Percentiles rank a stretch among this genome's conserved stretches.
These are phyloP conservation scores for Antennarius maculatus DNA, from an alignment of 2,797 vertebrate genomes.

Conservation along the genomic window DNA sequence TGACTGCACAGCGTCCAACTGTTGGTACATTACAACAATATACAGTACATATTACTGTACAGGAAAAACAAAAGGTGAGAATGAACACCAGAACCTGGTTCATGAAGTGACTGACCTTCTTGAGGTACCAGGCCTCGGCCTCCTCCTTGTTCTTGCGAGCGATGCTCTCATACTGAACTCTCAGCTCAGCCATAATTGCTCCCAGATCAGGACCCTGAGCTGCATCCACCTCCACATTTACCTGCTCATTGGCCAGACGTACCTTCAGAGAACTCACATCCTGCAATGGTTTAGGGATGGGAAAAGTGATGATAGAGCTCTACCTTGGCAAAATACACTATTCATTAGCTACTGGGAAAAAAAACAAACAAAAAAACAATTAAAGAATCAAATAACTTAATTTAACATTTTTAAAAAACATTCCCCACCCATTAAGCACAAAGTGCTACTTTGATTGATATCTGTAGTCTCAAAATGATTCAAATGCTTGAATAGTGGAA, in stretches of 20 bases:
- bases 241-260: constrained; percentile 78
- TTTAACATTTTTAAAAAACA: no score
- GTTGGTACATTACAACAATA: constrained; percentile 14
- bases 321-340: no score
- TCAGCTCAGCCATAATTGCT: constrained; percentile 80
- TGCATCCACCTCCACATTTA: constrained; percentile 84
- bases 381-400: no score
- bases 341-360: no score
- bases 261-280: constrained; percentile 74
- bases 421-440: no score
- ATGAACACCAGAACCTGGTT: background rate
- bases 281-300: constrained; percentile 51
- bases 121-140: constrained; percentile 83
- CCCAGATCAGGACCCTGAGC: constrained; percentile 83
- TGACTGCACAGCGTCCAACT: constrained; percentile 80
- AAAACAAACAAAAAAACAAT: no score
- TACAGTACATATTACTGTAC: background rate
- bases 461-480: no score
- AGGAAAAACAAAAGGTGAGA: background rate
- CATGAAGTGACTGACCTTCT: constrained; percentile 76
- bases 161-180: constrained; percentile 85
- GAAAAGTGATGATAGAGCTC: background rate
- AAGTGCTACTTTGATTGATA: no score
- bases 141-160: constrained; percentile 86
- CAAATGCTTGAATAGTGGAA: no score